These are phyloP conservation scores for Drosophila paracracens DNA, from an alignment of 2,888 invertebrate species.

Conservation along the genomic window DNA sequence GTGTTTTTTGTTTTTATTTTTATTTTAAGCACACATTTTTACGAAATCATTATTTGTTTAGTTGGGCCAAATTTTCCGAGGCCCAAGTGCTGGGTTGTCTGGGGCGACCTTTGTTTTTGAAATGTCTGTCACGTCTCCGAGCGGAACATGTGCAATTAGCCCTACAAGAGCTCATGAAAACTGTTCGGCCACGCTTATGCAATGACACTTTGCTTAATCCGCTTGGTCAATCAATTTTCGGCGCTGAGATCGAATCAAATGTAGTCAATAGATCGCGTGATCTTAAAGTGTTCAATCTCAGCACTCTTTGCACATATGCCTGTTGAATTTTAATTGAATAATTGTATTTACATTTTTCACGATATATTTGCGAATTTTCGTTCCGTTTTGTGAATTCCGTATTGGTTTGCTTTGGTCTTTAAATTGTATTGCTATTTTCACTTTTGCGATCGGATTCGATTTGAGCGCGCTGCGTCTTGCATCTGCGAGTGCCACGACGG, in stretches of 20 bases:
- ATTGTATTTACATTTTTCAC: slow-evolving; percentile 42
- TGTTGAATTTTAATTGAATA: slow-evolving; percentile 24
- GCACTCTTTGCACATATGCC: not conserved
- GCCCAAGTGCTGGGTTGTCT: slow-evolving; percentile 7
- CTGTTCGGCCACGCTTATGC: slow-evolving; percentile 12
- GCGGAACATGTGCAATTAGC: slow-evolving; percentile 35
- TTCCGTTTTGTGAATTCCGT: slow-evolving; percentile 21
- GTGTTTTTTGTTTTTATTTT: slow-evolving; percentile 9
- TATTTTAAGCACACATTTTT: slow-evolving; percentile 60
- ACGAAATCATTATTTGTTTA: slow-evolving; percentile 47
- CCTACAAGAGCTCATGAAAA: slow-evolving; percentile 18
- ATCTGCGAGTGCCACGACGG: slow-evolving; percentile 78
- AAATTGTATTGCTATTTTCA: slow-evolving; percentile 56
- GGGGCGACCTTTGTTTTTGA: slow-evolving; percentile 36
- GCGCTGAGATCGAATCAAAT: not conserved
- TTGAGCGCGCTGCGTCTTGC: slow-evolving; percentile 70
- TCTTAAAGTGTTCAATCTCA: not conserved
- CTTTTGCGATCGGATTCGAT: slow-evolving; percentile 51
- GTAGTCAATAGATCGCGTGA: slow-evolving; percentile 1
- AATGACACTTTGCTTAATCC: slow-evolving; percentile 9
- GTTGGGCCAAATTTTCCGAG: slow-evolving; percentile 27
- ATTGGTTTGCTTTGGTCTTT: slow-evolving; percentile 14
- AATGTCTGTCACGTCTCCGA: slow-evolving; percentile 46
- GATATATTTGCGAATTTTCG: slow-evolving; percentile 10
- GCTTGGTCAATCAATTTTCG: not conserved